Evolutionary conservation across 2,888 invertebrate species (phyloP), one percentile per base, ranked within the genome.

Genomic region (Spodoptera picta): DNA sequence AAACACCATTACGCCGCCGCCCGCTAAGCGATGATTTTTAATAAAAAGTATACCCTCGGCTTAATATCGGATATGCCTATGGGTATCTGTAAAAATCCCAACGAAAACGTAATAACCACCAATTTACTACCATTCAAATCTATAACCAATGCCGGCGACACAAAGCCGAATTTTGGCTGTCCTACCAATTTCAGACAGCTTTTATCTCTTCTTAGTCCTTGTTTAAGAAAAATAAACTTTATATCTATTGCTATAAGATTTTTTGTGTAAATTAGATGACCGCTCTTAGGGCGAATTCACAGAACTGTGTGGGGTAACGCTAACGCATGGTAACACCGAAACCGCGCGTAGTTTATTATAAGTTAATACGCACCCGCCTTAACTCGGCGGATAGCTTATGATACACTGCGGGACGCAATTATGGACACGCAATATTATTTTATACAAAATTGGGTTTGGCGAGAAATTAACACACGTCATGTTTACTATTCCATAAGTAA

Each of bases 261-360:
- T 4, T 31, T 72, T 76, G 76, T 5, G 11, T 42, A 4, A 7
- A 11, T 0, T 42, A n/a, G 12, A 48, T 31, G 3, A 14, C 41
- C 36, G 60, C 12, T 55, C 66, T 82, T 85, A 87, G 65, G 85
- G 69, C 76, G 56, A 78, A 54, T 67, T 57, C 58, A 66, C 53
- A 75, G 62, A 50, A 45, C 53, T 24, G 66, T 54, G 53, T 69
- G 65, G 76, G 66, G 78, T 77, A 83, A 87, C 84, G 89, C 88
- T 77, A 83, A 87, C 84, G 89, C 88, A 89, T 87, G 84, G 84
- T 82, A 77, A 70, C 85, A 83, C 83, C 85, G 83, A 88, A 90
- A 88, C 87, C 90, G 83, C 88, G 88, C 84, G 87, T 88, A 91
- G 91, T 92, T 93, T 92, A 94, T 93, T 92, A 92, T 92, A 90